These are phyloP conservation scores for Theretra japonica DNA, from an alignment of 2,888 invertebrate species.

Conservation along the genomic window DNA sequence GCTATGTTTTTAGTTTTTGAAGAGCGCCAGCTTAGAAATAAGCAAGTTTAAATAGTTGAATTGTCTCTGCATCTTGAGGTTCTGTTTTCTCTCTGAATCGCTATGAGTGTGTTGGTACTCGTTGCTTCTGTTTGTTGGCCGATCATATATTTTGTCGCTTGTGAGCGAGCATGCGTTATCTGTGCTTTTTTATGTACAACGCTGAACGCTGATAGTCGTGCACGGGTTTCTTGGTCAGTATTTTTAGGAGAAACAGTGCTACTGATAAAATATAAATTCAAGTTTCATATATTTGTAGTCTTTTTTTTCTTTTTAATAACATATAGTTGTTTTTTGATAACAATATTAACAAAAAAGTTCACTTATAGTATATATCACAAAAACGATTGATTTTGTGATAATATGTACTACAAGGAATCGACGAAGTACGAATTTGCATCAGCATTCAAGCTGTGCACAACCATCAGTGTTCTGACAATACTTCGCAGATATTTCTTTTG, in stretches of 20 bases:
- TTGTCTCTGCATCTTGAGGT: not conserved
- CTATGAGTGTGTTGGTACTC: conserved; percentile 8
- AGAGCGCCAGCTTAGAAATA: too few species aligned
- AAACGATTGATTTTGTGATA: too few species aligned
- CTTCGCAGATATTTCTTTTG: not conserved
- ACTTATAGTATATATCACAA: too few species aligned
- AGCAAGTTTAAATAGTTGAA: not conserved
- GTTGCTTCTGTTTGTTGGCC: conserved; percentile 10
- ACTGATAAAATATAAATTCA: not conserved
- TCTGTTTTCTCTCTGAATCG: not conserved
- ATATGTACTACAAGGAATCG: too few species aligned
- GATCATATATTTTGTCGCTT: conserved; percentile 11
- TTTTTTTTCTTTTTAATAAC: too few species aligned
- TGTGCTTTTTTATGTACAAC: conserved; percentile 21
- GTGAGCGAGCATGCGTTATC: conserved; percentile 18
- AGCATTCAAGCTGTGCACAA: not conserved
- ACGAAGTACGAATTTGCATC: not conserved
- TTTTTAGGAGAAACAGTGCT: not conserved
- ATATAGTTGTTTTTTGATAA: too few species aligned
- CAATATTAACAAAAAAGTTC: too few species aligned
- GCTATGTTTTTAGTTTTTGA: not conserved
- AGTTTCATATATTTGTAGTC: too few species aligned
- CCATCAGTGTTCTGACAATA: not conserved
- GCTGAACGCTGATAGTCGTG: not conserved
- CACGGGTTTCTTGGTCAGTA: not conserved